Evolutionary conservation across 2,888 invertebrate genomes (phyloP), one percentile per base, ranked within the genome.

Genomic region (Carcina quercana): DNA sequence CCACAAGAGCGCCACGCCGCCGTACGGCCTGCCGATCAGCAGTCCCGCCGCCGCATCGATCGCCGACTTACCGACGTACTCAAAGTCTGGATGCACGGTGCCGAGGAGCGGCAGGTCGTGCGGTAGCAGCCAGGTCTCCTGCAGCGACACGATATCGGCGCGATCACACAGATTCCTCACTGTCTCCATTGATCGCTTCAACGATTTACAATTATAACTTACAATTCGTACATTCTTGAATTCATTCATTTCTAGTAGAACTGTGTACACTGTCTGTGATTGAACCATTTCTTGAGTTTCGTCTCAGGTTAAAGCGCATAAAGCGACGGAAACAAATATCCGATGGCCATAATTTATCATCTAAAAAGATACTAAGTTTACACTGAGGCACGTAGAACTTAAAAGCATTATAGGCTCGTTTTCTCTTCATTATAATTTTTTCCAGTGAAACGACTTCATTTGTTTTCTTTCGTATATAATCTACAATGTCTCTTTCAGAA

Each of bases 121-220:
- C 0, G 45, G 50, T 5, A 50, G 22, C 3, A 51, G 28, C 47
- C 52, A 52, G 0, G 43, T 44, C 13, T 52, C 47, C 13, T 50
- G 48, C 1, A 50, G 37, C 1, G 46, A 45, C n/a, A 48, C 15
- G 0, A 48, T 14, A 14, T 46, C 44, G 0, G 36, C 40, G 2
- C 19, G 8, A 2, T 26, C 12, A 30, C 47, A 52, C 8, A 53
- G 19, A 0, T 25, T 12, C 20, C 44, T 27, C 1, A 50, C 34
- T 25, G 34, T 25, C 1, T 49, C 45, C 4, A 43, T 25, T 1
- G 46, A 47, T 2, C 49, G 28, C 10, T 37, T 47, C 0, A 52
- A 22, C 17, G 21, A 37, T 28, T 44, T 48, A 28, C 52, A 51
- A 19, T 53, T 51, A 32, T 50, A 51, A 15, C 30, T 43, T 5